These are phyloP conservation scores for Cichlasoma orientale DNA, from an alignment of 2,797 vertebrate genomes.

Conservation along the genomic window DNA sequence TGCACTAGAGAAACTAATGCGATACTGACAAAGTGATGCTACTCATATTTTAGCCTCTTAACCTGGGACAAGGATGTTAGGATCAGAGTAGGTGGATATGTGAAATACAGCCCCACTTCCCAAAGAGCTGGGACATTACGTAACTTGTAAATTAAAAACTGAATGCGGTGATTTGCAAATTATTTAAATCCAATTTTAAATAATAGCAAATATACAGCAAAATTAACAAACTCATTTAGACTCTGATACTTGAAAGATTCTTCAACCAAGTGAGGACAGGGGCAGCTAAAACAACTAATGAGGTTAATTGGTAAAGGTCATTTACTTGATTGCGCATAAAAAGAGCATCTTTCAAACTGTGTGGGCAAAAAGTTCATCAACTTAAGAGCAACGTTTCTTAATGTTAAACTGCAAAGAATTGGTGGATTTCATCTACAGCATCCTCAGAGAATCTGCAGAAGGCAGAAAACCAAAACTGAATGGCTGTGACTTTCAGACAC, in stretches of 20 bases:
- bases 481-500: no score
- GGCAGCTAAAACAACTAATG: no score
- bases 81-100: background rate
- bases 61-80: background rate
- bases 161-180: no score
- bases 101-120: background rate
- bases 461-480: no score
- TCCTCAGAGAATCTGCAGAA: no score
- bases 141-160: no score
- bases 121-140: background rate
- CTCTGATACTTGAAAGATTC: no score
- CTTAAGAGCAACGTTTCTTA: background rate
- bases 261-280: no score
- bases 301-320: background rate
- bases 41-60: background rate
- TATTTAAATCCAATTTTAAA: no score
- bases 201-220: no score
- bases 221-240: no score
- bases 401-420: background rate
- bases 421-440: no score
- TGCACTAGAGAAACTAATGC: conserved; percentile 4
- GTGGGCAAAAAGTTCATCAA: background rate
- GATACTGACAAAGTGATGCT: background rate
- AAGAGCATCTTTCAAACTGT: background rate
- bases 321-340: background rate